A percentile compares a stretch with the other conserved stretches of the same genome.
phyloP scores from a whole-genome alignment of 2,888 invertebrate genomes.

The Zelleria hepariella region DNA sequence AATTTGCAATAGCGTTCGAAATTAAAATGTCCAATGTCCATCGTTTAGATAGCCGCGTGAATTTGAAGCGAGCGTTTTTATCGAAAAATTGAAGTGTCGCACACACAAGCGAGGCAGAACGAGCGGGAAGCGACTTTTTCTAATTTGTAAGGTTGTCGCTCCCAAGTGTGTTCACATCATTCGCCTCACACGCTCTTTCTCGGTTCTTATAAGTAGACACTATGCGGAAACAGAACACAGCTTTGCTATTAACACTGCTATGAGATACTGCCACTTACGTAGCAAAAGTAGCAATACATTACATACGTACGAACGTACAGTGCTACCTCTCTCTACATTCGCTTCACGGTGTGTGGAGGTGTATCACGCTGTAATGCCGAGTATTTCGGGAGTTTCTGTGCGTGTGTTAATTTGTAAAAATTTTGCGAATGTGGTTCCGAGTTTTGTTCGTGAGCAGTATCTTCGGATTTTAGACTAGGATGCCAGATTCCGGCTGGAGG shows the following conservation, averaged over 20 bases:
- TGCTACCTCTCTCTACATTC: constrained; percentile 23
- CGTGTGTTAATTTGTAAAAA: constrained; percentile 28
- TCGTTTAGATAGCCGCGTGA: neutral
- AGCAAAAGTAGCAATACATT: constrained; percentile 29
- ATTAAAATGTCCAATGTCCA: neutral
- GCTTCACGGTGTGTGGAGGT: constrained; percentile 36
- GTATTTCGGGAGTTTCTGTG: constrained; percentile 19
- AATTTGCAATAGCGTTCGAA: neutral
- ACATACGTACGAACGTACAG: constrained; percentile 34
- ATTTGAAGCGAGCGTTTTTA: neutral
- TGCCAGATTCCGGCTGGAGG: constrained; percentile 29
- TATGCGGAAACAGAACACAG: constrained; percentile 62
- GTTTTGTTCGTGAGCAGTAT: constrained; percentile 58
- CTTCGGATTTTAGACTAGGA: constrained; percentile 56
- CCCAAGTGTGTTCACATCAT: constrained; percentile 54
- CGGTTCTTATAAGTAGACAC: constrained; percentile 49
- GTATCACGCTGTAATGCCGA: constrained; percentile 10
- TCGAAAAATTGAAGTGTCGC: constrained; percentile 4
- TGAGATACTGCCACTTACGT: constrained; percentile 66
- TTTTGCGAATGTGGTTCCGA: constrained; percentile 43
- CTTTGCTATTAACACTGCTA: constrained; percentile 68
- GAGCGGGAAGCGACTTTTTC: constrained; percentile 56
- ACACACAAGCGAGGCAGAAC: constrained; percentile 22
- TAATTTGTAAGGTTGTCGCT: constrained; percentile 69
- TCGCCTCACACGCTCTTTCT: constrained; percentile 51